Evolutionary conservation across 2,888 invertebrate species (phyloP).

Genomic region (Leptarthrus brevirostris): DNA sequence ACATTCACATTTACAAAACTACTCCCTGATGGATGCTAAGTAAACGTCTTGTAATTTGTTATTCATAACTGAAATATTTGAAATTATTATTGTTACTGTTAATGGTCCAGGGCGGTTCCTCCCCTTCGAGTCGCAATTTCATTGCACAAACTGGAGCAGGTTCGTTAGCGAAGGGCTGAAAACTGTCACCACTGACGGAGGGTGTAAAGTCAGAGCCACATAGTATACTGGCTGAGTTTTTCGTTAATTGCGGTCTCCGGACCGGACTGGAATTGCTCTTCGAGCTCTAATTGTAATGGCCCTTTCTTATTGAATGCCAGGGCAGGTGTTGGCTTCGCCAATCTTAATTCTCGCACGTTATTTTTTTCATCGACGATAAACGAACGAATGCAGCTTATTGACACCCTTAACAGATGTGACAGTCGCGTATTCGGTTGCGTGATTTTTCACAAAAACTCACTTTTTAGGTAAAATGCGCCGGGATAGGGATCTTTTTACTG

Average conservation of each 20-base stretch:
- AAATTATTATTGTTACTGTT: conserved; percentile 48
- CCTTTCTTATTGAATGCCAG: not conserved
- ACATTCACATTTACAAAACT: not conserved
- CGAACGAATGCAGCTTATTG: conserved; percentile 28
- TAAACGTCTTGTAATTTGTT: conserved; percentile 55
- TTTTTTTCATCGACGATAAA: conserved; percentile 2
- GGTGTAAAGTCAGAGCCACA: conserved; percentile 41
- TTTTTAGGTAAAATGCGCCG: conserved; percentile 11
- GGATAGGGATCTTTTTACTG: conserved; percentile 46
- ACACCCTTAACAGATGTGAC: conserved; percentile 51
- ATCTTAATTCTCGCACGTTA: conserved; percentile 39
- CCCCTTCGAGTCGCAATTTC: conserved; percentile 8
- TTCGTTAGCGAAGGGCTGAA: conserved; percentile 26
- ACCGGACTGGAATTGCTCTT: not conserved
- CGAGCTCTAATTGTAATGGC: conserved; percentile 41
- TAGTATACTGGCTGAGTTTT: conserved; percentile 2
- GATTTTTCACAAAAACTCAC: conserved; percentile 52
- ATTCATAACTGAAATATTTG: conserved; percentile 54
- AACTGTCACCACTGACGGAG: conserved; percentile 26
- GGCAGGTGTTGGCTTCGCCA: conserved; percentile 54
- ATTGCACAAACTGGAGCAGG: not conserved
- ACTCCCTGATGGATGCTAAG: conserved; percentile 47
- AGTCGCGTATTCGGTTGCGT: conserved; percentile 49
- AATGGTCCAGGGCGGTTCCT: not conserved
- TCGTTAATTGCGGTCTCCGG: conserved; percentile 40